Evolutionary conservation across 2,797 vertebrate genomes (phyloP), one percentile per base, ranked within the genome.

Genomic region (Pseudopleuronectes americanus): DNA sequence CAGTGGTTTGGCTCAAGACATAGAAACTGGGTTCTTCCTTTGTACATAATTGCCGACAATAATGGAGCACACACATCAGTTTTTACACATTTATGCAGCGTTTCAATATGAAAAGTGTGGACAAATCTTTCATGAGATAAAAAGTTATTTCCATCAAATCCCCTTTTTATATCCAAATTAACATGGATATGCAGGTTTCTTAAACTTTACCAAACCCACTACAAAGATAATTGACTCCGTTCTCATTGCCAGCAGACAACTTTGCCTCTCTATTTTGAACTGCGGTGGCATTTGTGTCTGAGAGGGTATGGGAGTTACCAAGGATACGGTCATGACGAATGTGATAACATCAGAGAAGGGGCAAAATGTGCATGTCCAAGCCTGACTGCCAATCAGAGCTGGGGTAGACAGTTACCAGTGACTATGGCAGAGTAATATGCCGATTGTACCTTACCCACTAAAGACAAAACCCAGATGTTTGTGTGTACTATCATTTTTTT

Each of bases 41-140:
- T 62, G 17, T 76, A 72, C 24, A 80, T 74, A 80, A 45, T 57
- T 65, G n/a, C 2, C 57, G 61, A 66, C 7, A 21, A 24, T 62
- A 53, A 21, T 24, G 24, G 2, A 65, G 33, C 22, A 58, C n/a
- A 8, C 62, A 2, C 0, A 10, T 60, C 22, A n/a, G 12, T 52
- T 72, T 61, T 65, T 51, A 19, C n/a, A 8, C 33, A 16, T 49
- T 8, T 53, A 51, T 69, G 24, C 31, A 51, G 28, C 45, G 23
- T 55, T 71, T 45, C 1, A 59, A 14, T 70, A 26, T 54, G 16
- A 28, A 59, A 51, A 3, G 58, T 13, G 5, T 19, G 17, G 43
- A 45, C 5, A 19, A 45, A 45, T 45, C 12, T 10, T 17, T 17
- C 41, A 43, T 17, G 12, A 43, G 41, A 16, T 43, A 41, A 41